These are phyloP conservation scores for Neria commutata DNA, from an alignment of 2,888 invertebrate species.

Conservation along the genomic window DNA sequence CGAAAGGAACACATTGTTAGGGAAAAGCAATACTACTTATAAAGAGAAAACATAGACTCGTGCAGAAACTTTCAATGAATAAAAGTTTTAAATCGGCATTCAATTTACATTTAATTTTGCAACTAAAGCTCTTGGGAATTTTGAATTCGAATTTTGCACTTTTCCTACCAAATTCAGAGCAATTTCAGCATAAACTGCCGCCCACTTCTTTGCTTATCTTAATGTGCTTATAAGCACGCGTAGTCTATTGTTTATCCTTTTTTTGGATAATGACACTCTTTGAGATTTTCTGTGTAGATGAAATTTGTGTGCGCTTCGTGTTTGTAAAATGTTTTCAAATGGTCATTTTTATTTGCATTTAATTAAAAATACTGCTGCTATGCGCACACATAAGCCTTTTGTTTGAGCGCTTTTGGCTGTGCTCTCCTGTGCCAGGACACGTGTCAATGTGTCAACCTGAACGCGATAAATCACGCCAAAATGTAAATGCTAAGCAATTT, in stretches of 20 bases:
- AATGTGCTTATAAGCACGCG: background rate
- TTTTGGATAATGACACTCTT: too few relatives aligned
- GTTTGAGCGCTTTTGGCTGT: background rate
- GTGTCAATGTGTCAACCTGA: slow-evolving; percentile 53
- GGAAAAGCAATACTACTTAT: too few relatives aligned
- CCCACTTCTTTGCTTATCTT: slow-evolving; percentile 3
- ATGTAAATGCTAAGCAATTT: slow-evolving; percentile 56
- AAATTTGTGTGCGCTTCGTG: too few relatives aligned
- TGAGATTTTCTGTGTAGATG: too few relatives aligned
- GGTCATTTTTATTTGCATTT: slow-evolving; percentile 61
- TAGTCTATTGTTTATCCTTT: background rate
- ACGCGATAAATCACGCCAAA: slow-evolving; percentile 59
- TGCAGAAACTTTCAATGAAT: too few relatives aligned
- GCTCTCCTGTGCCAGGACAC: slow-evolving; percentile 40
- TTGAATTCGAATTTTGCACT: too few relatives aligned
- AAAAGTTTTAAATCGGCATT: too few relatives aligned
- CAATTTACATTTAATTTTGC: background rate
- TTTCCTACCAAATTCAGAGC: too few relatives aligned
- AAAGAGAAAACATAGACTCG: too few relatives aligned
- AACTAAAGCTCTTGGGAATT: background rate
- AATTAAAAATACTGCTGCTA: slow-evolving; percentile 54
- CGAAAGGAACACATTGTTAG: too few relatives aligned
- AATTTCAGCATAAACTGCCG: too few relatives aligned
- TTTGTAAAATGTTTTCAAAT: slow-evolving; percentile 54
- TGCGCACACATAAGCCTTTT: background rate